Conservation (phyloP, 2,888 invertebrate species). For the Harmothoe impar region DNA sequence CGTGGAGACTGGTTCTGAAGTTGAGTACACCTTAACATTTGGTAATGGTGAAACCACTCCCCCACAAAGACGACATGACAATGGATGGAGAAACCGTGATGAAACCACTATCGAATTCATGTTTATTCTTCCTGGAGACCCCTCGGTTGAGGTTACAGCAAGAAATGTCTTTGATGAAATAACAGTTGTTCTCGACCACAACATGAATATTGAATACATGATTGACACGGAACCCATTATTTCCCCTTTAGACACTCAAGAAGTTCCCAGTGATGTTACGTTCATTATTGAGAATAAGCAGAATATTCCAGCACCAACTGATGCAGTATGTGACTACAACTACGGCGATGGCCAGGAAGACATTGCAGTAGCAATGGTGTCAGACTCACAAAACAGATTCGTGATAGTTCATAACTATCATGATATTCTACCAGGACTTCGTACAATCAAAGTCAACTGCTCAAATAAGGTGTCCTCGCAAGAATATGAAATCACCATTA, state of each 20-base stretch:
- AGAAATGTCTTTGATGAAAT: not conserved
- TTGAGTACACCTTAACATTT: not conserved
- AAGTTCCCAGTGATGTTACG: not conserved
- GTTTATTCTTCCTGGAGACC: not conserved
- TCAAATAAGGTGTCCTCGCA: constrained; percentile 8
- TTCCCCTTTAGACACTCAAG: not conserved
- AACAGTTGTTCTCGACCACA: not conserved
- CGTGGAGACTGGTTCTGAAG: not conserved
- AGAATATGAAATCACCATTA: not conserved
- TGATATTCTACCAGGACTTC: not conserved
- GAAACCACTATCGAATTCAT: not conserved
- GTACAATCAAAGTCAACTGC: not conserved
- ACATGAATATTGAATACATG: not conserved
- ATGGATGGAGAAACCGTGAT: not conserved
- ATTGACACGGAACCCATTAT: not conserved
- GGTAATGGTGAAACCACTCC: not conserved
- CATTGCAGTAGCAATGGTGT: not conserved
- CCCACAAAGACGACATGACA: not conserved
- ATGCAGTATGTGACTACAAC: not conserved
- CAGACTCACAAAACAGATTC: not conserved
- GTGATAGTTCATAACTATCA: not conserved
- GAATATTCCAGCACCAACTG: not conserved
- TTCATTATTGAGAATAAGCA: not conserved
- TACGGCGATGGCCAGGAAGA: not conserved
- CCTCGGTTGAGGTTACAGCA: not conserved